Conservation (phyloP, 2,113 vertebrate species). For the Alexandromys fortis region DNA sequence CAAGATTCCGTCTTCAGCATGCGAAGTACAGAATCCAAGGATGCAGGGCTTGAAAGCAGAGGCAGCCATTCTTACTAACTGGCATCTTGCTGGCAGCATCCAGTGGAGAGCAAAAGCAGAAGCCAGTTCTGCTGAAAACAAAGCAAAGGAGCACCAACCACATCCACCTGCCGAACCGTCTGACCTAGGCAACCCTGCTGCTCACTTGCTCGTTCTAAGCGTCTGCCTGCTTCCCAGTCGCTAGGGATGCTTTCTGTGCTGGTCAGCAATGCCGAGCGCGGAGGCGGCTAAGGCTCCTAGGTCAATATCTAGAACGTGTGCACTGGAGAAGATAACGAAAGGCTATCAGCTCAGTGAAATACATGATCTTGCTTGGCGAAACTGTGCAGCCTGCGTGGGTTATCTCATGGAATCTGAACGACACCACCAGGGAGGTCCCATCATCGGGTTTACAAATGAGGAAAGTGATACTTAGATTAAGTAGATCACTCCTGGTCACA, state of each 20-base stretch:
- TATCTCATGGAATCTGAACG: neutral
- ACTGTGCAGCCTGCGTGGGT: neutral
- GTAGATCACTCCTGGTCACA: neutral
- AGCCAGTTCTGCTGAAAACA: neutral
- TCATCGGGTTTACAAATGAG: constrained; percentile 1
- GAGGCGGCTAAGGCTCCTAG: neutral
- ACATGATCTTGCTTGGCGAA: neutral
- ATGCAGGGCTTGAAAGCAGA: neutral
- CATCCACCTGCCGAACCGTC: neutral
- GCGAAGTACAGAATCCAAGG: neutral
- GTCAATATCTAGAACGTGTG: neutral
- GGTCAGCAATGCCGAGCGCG: neutral
- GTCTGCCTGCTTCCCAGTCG: neutral
- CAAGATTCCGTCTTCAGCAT: neutral
- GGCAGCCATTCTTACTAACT: neutral
- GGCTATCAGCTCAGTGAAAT: neutral
- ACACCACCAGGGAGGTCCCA: neutral
- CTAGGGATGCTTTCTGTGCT: neutral
- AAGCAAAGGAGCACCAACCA: accelerated
- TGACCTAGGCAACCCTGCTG: neutral
- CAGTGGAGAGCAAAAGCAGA: neutral
- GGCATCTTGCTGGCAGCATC: neutral
- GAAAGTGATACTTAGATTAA: constrained; percentile 53
- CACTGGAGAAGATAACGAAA: neutral
- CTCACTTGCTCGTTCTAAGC: neutral